Base-by-base conservation (phyloP, 2,113 vertebrate genomes). In the Lampris incognitus region DNA sequence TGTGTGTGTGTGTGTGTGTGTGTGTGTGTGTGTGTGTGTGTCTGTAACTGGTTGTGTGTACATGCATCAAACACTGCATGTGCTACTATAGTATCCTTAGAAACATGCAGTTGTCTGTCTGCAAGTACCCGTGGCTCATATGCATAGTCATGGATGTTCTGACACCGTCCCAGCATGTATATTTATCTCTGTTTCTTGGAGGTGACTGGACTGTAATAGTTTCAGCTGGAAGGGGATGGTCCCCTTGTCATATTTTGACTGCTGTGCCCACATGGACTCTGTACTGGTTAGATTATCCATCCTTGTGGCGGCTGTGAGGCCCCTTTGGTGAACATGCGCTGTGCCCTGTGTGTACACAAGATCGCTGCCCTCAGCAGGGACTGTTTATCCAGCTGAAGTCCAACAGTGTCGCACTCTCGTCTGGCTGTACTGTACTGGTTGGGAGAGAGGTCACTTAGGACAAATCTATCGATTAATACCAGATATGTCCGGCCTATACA, bases 361-460 rank as follows among this genome's bases (percentile, higher is more conserved):
- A 89, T 89, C 86, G 87, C 87, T 85, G 89, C 82, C 85, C 92
- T 91, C 91, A 4, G 84, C 61, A 59, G 93, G 92, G 82, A 89
- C 82, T 95, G 92, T 95, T 94, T 92, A 92, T 89, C 88, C 91
- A 94, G 92, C 92, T 93, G 93, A 93, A 93, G 92, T 93, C 90
- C 91, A 88, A 88, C 90, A 79, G 91, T 82, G 88, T 65, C 70
- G 75, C 58, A 42, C 78, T 88, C 76, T 87, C 81, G 79, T 69
- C 49, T 74, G 62, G 79, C 83, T 91, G 85, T 73, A 76, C 82
- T 72, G 71, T 66, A 72, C 71, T 4, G 79, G 72, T 66, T 71
- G 70, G 52, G 79, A 68, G 84, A 86, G 85, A 86, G 90, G 86
- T 88, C 83, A 84, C 77, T 82, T 58, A 69, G 69, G 67, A 87